Evolutionary conservation across 2,888 invertebrate species (phyloP).

Genomic region (Omphaloscelis lunosa): DNA sequence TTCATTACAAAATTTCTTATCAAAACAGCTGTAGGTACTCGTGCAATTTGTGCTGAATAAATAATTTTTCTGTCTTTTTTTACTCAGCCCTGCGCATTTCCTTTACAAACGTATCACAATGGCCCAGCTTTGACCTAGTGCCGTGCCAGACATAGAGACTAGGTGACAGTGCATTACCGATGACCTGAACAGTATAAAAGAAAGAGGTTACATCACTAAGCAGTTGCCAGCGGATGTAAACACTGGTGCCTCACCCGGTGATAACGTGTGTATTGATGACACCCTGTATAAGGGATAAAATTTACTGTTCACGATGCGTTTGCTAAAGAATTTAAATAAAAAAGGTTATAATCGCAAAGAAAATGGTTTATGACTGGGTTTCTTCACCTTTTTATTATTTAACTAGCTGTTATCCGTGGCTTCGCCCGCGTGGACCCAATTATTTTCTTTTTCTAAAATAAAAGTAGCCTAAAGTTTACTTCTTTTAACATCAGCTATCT

Average conservation of each 20-base stretch:
- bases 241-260: slow-evolving; percentile 48
- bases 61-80: too few species aligned
- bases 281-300: slow-evolving; percentile 47
- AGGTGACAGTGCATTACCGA: slow-evolving; percentile 13
- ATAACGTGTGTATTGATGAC: slow-evolving; percentile 67
- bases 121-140: slow-evolving; percentile 1
- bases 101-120: background rate
- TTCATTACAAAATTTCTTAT: background rate
- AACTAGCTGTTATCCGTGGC: background rate
- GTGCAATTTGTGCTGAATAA: too few species aligned
- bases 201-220: slow-evolving; percentile 30
- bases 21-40: background rate
- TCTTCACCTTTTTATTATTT: background rate
- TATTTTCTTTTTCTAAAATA: too few species aligned
- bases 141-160: background rate
- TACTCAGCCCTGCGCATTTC: background rate
- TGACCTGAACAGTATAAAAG: slow-evolving; percentile 24
- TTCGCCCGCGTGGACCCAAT: too few species aligned
- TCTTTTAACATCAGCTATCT: too few species aligned
- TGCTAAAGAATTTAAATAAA: background rate
- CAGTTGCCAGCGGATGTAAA: slow-evolving; percentile 37
- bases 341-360: background rate
- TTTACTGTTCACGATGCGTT: slow-evolving; percentile 27
- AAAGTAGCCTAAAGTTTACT: too few species aligned
- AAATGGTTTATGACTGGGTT: background rate